phyloP scores from a whole-genome alignment of 2,113 vertebrate species.

The Melanocharis versteri region DNA sequence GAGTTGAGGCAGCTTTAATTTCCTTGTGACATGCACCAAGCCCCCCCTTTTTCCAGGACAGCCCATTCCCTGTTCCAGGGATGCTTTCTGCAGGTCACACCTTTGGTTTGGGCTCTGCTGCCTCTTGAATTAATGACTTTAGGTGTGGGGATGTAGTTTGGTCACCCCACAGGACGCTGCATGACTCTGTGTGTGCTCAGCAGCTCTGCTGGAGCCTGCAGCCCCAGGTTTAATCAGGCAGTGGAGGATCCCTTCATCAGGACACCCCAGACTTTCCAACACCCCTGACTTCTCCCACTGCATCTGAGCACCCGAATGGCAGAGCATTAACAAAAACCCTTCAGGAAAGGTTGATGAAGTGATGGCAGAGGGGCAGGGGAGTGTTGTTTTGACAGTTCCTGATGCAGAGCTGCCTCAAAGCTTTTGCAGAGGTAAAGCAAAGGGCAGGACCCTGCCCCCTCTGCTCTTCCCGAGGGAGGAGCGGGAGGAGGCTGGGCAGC shows the following conservation, averaged over 20 bases:
- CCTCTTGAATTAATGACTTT: not conserved
- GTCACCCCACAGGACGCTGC: not conserved
- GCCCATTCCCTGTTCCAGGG: not conserved
- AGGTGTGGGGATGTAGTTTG: not conserved
- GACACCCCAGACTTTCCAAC: not conserved
- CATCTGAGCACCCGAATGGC: not conserved
- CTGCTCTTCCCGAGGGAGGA: not conserved
- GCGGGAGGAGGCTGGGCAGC: not conserved
- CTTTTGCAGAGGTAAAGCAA: not conserved
- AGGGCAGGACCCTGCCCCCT: not conserved
- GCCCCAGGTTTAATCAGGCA: not conserved
- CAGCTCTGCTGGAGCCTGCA: not conserved
- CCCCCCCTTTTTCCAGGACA: not conserved
- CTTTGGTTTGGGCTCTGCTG: not conserved
- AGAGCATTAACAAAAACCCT: not conserved
- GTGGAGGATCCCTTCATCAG: rapidly evolving
- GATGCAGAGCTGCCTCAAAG: not conserved
- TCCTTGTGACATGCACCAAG: not conserved
- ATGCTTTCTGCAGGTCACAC: not conserved
- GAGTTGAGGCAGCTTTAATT: not conserved
- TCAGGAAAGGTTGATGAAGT: not conserved
- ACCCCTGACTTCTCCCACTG: not conserved
- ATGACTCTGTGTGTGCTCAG: not conserved
- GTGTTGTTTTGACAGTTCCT: not conserved
- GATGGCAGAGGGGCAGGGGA: not conserved